Percentiles rank a stretch among this genome's conserved stretches.
phyloP scores from a whole-genome alignment of 1,140 invertebrate genomes.

The Conopomorpha cramerella region DNA sequence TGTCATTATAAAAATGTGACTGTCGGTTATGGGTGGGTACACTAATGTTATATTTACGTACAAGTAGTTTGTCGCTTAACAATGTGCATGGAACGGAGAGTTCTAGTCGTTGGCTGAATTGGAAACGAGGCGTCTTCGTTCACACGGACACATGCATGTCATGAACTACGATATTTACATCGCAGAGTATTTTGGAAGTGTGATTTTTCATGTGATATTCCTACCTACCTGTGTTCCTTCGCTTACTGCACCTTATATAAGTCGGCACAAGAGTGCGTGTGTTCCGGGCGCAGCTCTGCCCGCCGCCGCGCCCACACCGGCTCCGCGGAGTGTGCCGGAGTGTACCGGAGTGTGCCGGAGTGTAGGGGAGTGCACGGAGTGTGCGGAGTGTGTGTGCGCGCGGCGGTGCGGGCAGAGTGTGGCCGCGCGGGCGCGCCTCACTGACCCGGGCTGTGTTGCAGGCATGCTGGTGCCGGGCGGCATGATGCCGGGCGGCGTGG shows the following conservation, averaged over 20 bases:
- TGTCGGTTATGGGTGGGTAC: constrained; percentile 53
- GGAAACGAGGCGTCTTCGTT: constrained; percentile 19
- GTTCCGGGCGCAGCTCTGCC: constrained; percentile 20
- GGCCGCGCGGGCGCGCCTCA: too few relatives aligned
- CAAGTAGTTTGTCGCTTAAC: constrained; percentile 55
- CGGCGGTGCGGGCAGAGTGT: too few relatives aligned
- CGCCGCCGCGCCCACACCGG: constrained; percentile 34
- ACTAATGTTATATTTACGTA: constrained; percentile 57
- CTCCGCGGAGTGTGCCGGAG: constrained; percentile 24
- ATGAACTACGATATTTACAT: constrained; percentile 20
- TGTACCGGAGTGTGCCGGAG: constrained; percentile 4
- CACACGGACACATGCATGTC: constrained; percentile 31
- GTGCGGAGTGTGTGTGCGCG: too few relatives aligned
- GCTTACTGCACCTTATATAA: constrained; percentile 34
- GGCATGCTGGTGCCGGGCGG: constrained; percentile 44
- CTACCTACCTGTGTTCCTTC: constrained; percentile 47
- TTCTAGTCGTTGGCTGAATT: constrained; percentile 35
- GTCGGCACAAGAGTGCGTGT: constrained; percentile 5
- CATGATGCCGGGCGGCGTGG: constrained; percentile 38
- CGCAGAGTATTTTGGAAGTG: constrained; percentile 40
- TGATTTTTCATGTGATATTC: constrained; percentile 53
- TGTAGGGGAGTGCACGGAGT: too few relatives aligned
- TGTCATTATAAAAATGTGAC: constrained; percentile 40
- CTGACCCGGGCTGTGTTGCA: constrained; percentile 21
- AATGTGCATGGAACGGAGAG: constrained; percentile 46